A percentile compares a stretch with the other conserved stretches of the same genome.
These are phyloP conservation scores for Drosophila asahinai DNA, from an alignment of 1,140 invertebrate genomes.

Conservation along the genomic window DNA sequence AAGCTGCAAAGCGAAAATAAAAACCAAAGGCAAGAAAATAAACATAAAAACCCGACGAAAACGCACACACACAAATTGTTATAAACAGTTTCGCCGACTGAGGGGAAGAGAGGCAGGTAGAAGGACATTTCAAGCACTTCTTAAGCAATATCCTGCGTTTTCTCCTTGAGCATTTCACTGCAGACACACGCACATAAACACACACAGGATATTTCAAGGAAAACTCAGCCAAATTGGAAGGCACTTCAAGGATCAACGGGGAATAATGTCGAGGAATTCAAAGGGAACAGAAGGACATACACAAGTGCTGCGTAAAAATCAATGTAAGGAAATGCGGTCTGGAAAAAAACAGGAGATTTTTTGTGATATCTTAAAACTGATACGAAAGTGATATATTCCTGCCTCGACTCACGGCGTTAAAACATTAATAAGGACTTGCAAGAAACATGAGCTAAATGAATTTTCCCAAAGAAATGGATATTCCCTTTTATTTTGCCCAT, in stretches of 20 bases:
- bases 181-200: slow-evolving; percentile 17
- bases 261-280: slow-evolving; percentile 23
- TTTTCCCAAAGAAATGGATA: background rate
- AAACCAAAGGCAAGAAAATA: slow-evolving; percentile 62
- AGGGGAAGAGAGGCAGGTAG: background rate
- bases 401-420: background rate
- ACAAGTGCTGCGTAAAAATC: slow-evolving; percentile 14
- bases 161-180: slow-evolving; percentile 41
- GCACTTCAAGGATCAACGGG: slow-evolving; percentile 50
- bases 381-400: background rate
- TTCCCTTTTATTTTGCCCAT: background rate
- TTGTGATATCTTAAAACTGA: background rate
- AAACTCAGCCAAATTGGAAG: slow-evolving; percentile 53
- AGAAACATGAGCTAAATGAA: background rate
- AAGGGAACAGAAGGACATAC: background rate
- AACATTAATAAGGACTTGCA: background rate
- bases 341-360: background rate
- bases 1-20: slow-evolving; percentile 56
- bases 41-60: slow-evolving; percentile 51
- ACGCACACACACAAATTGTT: slow-evolving; percentile 31
- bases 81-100: background rate
- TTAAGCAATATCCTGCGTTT: slow-evolving; percentile 49
- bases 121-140: slow-evolving; percentile 35
- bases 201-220: slow-evolving; percentile 24
- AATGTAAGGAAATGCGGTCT: slow-evolving; percentile 6